Evolutionary conservation across 1,140 invertebrate genomes (phyloP), one percentile per base, ranked within the genome.

Genomic region (Sarcophaga peregrina): DNA sequence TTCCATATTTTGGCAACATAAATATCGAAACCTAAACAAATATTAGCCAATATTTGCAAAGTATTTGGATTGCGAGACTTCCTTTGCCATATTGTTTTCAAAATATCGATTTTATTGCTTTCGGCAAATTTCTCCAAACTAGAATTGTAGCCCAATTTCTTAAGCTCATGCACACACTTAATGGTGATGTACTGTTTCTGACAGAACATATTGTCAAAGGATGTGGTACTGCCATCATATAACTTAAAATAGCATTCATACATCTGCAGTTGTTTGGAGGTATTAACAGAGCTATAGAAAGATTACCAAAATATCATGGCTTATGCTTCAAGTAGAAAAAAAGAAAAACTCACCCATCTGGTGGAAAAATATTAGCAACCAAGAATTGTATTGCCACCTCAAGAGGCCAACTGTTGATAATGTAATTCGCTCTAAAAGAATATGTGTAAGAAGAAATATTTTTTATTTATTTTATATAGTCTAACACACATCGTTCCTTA

Each of bases 241-340:
- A 90, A 84, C 81, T 90, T 90, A 1, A 86, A 87, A 46, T 88
- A 88, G 58, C 90, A 90, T 83, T 90, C 90, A 72, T 88, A 90
- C 85, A 90, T 86, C 80, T 90, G 90, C 20, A 90, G 82, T 80
- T 90, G 90, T 0, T 88, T 87, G 0, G 86, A 86, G n/a, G 89
- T 89, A 81, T 89, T 90, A 15, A 86, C 84, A 1, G 85, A 83
- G 0, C 88, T 90, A 47, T 3, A 83, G 68, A 54, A 11, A 11
- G n/a, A 68, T 20, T 20, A 52, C 46, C 45, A 8, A 13, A 52
- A 5, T 13, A 25, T 45, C 11, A 10, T 58, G 37, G 58, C 47
- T 15, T 50, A 20, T 82, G 48, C 15, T 37, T 0, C 8, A 8
- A 7, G 13, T 8, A 7, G 48, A 8, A 52, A 52, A 1, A 52